Evolutionary conservation across 1,140 invertebrate species (phyloP).

Genomic region (Cylas formicarius): DNA sequence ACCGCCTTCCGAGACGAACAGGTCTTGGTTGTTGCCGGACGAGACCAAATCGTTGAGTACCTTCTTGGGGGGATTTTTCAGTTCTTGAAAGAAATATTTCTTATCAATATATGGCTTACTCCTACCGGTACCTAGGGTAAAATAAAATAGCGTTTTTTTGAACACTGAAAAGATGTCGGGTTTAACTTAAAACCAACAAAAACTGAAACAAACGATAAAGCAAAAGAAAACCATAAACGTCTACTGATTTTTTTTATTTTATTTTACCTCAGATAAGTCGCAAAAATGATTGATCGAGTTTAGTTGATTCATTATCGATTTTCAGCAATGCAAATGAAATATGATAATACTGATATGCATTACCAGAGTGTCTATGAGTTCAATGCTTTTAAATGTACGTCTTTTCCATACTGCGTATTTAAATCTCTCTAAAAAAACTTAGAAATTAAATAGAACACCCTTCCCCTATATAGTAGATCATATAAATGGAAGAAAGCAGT

Average conservation of each 20-base stretch:
- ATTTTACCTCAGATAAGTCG: slow-evolving; percentile 35
- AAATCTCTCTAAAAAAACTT: no score
- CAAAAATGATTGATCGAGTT: neutral
- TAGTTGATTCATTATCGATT: neutral
- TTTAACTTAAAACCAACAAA: slow-evolving; percentile 16
- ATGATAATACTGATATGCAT: no score
- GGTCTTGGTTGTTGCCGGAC: slow-evolving; percentile 36
- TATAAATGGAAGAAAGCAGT: no score
- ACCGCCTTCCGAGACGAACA: slow-evolving; percentile 40
- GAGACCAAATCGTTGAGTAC: slow-evolving; percentile 73
- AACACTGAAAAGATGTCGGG: slow-evolving; percentile 1
- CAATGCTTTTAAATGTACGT: no score
- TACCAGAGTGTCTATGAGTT: no score
- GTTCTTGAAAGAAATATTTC: slow-evolving; percentile 89
- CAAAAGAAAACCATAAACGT: slow-evolving; percentile 9
- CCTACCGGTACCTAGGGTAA: slow-evolving; percentile 68
- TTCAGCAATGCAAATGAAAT: no score
- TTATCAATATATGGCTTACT: slow-evolving; percentile 88
- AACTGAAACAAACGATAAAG: slow-evolving; percentile 12
- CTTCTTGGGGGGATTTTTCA: slow-evolving; percentile 88
- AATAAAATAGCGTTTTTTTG: slow-evolving; percentile 32
- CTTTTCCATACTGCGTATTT: no score
- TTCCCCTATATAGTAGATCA: no score
- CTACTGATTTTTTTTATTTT: slow-evolving; percentile 22
- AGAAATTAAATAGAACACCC: no score